Base-by-base conservation (phyloP, 2,113 vertebrate genomes). In the Myocastor coypus region DNA sequence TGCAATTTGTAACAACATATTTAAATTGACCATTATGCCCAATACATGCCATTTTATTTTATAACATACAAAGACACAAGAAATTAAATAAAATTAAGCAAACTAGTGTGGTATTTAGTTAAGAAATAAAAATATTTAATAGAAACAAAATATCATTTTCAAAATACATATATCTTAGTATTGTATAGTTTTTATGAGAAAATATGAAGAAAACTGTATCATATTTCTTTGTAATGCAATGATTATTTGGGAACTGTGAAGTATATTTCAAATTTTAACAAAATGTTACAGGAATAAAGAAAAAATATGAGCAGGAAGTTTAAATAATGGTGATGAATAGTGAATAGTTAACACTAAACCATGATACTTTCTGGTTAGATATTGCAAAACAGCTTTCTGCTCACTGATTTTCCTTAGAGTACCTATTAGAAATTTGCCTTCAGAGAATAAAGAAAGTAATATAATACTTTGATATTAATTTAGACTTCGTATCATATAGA, bases 141-240 rank as follows among this genome's bases (percentile, higher is more conserved):
- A 64, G 85, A 32, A 64, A 92, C 40, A 40, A 87, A 66, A 50
- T 75, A 32, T 7, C 52, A 42, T 34, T 9, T 68, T 87, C 5
- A 10, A 34, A 40, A 46, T 81, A 5, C 69, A 2, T 13, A 26
- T n/a, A 66, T 57, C 46, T 94, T 42, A 19, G 87, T 92, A 50
- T 94, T 78, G 87, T 42, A 0, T 50, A 92, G 14, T 12, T 28
- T 75, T 87, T 40, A 91, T 16, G 55, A 75, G 34, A 8, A 91
- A 78, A 59, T 5, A 12, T 24, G 28, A 83, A 61, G 64, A 32
- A 69, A 13, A 83, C 22, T 46, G 30, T 14, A 30, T 46, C 52
- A 61, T n/a, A 37, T 86, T 64, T 96, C 34, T 64, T 94, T 77
- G 57, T 32, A 57, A 91, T 91, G 82, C 12, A 63, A 37, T 19